Conservation (phyloP, 2,888 invertebrate genomes). For the Scaptomyza caliginosa region DNA sequence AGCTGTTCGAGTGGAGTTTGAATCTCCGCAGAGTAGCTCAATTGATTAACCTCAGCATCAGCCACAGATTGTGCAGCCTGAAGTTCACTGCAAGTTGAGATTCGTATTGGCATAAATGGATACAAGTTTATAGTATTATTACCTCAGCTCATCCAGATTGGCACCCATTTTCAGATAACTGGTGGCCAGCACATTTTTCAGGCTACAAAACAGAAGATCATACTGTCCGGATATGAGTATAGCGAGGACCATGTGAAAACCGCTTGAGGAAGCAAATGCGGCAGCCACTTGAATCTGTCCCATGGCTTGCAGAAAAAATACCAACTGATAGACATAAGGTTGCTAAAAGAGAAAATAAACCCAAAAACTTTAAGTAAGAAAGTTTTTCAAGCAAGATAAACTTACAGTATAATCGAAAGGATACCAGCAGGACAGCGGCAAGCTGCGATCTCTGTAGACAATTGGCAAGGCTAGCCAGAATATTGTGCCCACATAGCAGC, state of each 20-base stretch:
- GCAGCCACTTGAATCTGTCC: conserved; percentile 81
- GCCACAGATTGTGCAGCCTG: conserved; percentile 52
- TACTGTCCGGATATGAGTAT: conserved; percentile 80
- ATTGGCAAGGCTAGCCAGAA: conserved; percentile 65
- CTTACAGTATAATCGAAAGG: conserved; percentile 78
- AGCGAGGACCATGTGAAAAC: conserved; percentile 77
- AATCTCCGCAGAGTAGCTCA: conserved; percentile 61
- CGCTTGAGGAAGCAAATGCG: conserved; percentile 76
- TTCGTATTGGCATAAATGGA: no score
- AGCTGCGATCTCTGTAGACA: conserved; percentile 62
- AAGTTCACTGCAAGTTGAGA: conserved; percentile 48
- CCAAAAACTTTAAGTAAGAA: background rate
- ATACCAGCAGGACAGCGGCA: conserved; percentile 81
- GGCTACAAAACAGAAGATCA: conserved; percentile 77
- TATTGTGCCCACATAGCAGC: conserved; percentile 52
- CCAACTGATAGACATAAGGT: conserved; percentile 66
- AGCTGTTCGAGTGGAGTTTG: conserved; percentile 31
- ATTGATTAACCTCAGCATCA: conserved; percentile 68
- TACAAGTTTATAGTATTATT: background rate
- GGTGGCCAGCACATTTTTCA: conserved; percentile 79
- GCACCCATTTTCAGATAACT: conserved; percentile 62
- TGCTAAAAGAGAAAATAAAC: conserved; percentile 40
- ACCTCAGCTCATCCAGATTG: conserved; percentile 54
- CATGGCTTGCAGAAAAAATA: conserved; percentile 79
- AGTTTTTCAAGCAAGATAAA: background rate